A percentile compares a stretch with the other conserved stretches of the same genome.
These are phyloP conservation scores for Eupeodes luniger DNA, from an alignment of 2,888 invertebrate species.

Conservation along the genomic window DNA sequence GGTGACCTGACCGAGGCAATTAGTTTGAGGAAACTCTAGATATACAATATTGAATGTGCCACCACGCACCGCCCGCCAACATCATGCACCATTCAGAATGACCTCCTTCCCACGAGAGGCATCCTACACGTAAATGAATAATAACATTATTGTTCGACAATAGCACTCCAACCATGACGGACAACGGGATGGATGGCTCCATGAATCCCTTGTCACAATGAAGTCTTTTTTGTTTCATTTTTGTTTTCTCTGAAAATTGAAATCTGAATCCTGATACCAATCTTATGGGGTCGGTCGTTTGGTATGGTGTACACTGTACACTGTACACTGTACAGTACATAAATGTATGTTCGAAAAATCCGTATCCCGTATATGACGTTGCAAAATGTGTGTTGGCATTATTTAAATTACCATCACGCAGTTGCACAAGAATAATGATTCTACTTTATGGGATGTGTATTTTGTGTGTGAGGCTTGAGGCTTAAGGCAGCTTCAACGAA, in stretches of 20 bases:
- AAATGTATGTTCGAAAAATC: background rate
- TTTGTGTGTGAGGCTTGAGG: slow-evolving; percentile 12
- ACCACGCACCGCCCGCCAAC: background rate
- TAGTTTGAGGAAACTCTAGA: slow-evolving; percentile 31
- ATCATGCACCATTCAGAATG: slow-evolving; percentile 1
- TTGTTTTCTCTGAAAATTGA: slow-evolving; percentile 37
- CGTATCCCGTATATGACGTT: slow-evolving; percentile 15
- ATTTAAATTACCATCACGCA: slow-evolving; percentile 81
- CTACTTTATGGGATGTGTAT: slow-evolving; percentile 21
- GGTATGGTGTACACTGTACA: background rate
- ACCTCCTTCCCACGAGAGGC: slow-evolving; percentile 58
- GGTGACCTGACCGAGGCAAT: slow-evolving; percentile 20
- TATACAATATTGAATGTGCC: slow-evolving; percentile 8
- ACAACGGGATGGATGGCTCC: slow-evolving; percentile 29
- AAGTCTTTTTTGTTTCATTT: slow-evolving; percentile 7
- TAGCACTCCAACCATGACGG: slow-evolving; percentile 31
- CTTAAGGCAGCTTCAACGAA: slow-evolving; percentile 36
- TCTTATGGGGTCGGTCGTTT: slow-evolving; percentile 21
- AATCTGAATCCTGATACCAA: slow-evolving; percentile 59
- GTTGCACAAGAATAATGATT: slow-evolving; percentile 69
- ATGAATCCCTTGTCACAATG: slow-evolving; percentile 30
- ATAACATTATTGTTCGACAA: slow-evolving; percentile 33
- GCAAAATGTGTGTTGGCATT: slow-evolving; percentile 76
- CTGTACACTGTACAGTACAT: background rate
- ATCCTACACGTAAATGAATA: slow-evolving; percentile 5